Percentiles rank a stretch among this genome's conserved stretches.
These are phyloP conservation scores for Alca torda DNA, from an alignment of 2,797 vertebrate species.

Conservation along the genomic window DNA sequence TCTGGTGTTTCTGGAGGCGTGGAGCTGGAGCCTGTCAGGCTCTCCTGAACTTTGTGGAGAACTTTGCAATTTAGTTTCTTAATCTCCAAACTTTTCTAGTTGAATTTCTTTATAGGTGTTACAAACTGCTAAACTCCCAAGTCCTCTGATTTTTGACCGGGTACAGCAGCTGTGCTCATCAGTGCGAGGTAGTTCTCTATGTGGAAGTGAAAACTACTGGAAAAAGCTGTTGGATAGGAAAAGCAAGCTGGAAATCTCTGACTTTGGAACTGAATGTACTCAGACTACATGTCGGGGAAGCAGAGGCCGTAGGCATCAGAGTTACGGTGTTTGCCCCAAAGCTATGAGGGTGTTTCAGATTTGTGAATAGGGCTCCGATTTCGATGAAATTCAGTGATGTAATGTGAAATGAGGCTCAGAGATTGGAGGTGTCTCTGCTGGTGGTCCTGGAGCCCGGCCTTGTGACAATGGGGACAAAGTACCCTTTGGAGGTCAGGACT, in stretches of 20 bases:
- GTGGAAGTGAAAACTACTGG: not conserved
- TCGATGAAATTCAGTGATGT: fast-evolving
- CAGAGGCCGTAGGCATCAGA: too few species aligned
- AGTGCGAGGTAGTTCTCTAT: fast-evolving
- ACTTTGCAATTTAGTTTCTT: not conserved
- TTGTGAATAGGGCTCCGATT: not conserved
- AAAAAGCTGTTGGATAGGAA: too few species aligned
- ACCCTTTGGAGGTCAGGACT: not conserved
- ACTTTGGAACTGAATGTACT: fast-evolving
- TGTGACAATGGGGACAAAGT: not conserved
- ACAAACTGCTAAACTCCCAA: not conserved
- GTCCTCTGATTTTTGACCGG: not conserved
- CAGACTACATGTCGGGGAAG: fast-evolving
- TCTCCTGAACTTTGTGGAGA: not conserved
- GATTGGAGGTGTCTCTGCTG: not conserved
- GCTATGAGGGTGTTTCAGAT: not conserved
- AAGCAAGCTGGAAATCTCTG: not conserved
- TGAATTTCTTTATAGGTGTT: not conserved
- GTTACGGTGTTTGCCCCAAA: not conserved
- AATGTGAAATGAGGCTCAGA: not conserved
- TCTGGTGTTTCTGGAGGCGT: fast-evolving
- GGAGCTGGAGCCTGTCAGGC: not conserved
- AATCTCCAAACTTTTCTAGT: not conserved
- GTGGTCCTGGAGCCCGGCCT: fast-evolving
- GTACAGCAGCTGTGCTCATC: not conserved